A percentile compares a stretch with the other conserved stretches of the same genome.
phyloP scores from a whole-genome alignment of 2,113 vertebrate genomes.

The Manacus vitellinus region DNA sequence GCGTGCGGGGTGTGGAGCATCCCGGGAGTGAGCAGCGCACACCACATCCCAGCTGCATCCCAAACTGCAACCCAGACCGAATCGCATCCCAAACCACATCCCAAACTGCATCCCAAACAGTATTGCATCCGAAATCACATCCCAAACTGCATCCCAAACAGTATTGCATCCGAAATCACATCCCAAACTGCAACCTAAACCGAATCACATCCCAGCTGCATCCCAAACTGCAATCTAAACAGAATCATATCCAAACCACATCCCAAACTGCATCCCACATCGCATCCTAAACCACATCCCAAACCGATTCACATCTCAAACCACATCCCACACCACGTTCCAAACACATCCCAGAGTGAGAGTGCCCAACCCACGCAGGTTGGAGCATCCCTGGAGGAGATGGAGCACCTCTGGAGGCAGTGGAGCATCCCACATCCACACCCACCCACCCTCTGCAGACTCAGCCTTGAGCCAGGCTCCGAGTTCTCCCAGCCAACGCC shows the following conservation, averaged over 20 bases:
- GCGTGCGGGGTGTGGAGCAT: background rate
- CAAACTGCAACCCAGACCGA: background rate
- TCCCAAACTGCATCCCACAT: no score
- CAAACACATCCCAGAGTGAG: background rate
- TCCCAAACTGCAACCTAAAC: background rate
- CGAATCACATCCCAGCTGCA: background rate
- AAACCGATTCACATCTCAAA: background rate
- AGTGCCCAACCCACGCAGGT: fast-evolving
- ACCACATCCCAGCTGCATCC: background rate
- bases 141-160: background rate
- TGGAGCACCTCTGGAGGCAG: background rate
- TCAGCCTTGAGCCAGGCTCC: background rate
- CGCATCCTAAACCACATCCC: background rate
- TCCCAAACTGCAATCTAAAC: background rate
- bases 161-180: background rate
- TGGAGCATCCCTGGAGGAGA: background rate
- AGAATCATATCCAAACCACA: background rate
- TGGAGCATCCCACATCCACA: background rate
- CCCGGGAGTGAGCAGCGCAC: fast-evolving
- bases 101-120: background rate
- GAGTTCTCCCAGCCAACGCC: fast-evolving
- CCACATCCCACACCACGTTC: background rate
- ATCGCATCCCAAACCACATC: background rate
- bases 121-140: background rate
- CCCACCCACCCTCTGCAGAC: background rate